Evolutionary conservation across 2,113 vertebrate species (phyloP).

Genomic region (Tupaia chinensis): DNA sequence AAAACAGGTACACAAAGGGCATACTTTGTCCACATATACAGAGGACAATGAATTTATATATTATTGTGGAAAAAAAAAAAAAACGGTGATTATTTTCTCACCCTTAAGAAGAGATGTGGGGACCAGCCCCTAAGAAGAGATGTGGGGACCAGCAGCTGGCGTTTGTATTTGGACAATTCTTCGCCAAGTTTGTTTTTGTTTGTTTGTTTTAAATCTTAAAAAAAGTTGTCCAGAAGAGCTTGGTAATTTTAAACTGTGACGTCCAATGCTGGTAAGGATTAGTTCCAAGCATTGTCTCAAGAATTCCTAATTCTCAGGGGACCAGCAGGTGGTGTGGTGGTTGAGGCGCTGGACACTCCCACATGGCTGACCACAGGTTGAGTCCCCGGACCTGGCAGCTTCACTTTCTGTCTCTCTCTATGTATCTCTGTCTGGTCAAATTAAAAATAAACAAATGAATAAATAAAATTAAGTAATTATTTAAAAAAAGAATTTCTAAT

Average conservation of each 20-base stretch:
- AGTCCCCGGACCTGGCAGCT: no score
- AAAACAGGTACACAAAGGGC: not conserved
- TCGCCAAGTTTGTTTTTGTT: not conserved
- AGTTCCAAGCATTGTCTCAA: not conserved
- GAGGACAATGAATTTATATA: not conserved
- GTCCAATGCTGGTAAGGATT: not conserved
- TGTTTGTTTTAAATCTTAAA: conserved; percentile 38
- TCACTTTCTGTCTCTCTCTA: no score
- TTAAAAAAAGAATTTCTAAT: no score
- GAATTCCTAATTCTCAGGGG: not conserved
- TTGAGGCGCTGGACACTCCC: no score
- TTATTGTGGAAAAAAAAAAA: not conserved
- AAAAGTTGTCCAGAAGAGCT: not conserved
- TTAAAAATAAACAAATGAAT: no score
- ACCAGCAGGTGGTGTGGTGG: no score
- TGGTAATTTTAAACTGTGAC: conserved; percentile 28
- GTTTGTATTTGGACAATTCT: not conserved
- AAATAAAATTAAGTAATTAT: no score
- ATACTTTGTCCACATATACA: conserved; percentile 15
- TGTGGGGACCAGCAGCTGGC: not conserved
- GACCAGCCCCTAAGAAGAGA: not conserved
- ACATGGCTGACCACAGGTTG: no score
- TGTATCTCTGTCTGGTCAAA: no score
- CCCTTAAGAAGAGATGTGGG: not conserved
- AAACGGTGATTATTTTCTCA: conserved; percentile 28